Evolutionary conservation across 2,113 vertebrate species (phyloP), one percentile per base, ranked within the genome.

Genomic region (Apteryx owenii): DNA sequence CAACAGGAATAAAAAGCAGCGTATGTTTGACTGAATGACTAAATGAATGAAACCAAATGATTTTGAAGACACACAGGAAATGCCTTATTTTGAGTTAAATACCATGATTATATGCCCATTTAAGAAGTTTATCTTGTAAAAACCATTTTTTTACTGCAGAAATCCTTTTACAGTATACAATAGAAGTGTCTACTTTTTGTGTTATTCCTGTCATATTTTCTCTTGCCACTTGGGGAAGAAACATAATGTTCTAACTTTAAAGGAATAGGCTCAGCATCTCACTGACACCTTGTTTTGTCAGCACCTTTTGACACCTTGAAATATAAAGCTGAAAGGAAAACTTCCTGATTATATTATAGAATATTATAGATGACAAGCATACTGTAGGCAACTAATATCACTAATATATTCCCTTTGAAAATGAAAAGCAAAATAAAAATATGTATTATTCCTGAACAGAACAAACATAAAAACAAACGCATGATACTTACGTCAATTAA

Each of bases 401-500:
- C 56, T 71, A 75, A 78, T 1, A 23, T 8, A 66, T 58, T 44
- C 36, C 20, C 46, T 72, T 80, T 44, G 85, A 92, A 88, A 84
- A 73, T 5, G 4, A 83, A 75, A 70, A 62, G 40, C 51, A 85
- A 36, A 26, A 10, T 46, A 8, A 80, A 26, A 42, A 28, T 29
- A 60, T 36, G 12, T 20, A 76, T 87, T 96, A 51, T n/a, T 79
- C 21, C 62, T 76, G 48, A 86, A 85, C 20, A 78, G 64, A 91
- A 79, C 58, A 96, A 95, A 70, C 15, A 88, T 10, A 87, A 80
- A 95, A 77, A 18, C 58, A 76, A 88, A 81, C 6, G 12, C 54
- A 73, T 12, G 88, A 54, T 98, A 99, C 99, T 99, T 97, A 99
- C 99, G 46, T 99, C 99, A 86, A 99, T 99, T 98, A 99, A 97